A percentile compares a stretch with the other conserved stretches of the same genome.
These are phyloP conservation scores for Bufotes viridis DNA, from an alignment of 2,797 vertebrate genomes.

Conservation along the genomic window DNA sequence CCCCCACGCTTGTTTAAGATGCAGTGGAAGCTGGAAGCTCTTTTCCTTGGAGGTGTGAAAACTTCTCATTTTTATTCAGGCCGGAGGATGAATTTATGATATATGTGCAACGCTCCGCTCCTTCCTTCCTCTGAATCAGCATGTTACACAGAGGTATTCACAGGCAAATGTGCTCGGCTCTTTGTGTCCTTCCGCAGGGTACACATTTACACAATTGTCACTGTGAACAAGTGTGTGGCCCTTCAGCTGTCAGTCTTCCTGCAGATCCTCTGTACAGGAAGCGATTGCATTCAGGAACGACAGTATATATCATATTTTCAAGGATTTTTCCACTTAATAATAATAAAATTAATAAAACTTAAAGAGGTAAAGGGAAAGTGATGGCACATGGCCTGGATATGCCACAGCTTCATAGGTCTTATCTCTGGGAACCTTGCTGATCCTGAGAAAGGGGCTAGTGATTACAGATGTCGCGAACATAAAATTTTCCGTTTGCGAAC, in stretches of 20 bases:
- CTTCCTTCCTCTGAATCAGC: slow-evolving; percentile 53
- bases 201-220: slow-evolving; percentile 19
- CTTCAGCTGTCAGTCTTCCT: background rate
- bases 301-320: background rate
- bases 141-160: slow-evolving; percentile 38
- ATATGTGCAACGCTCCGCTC: slow-evolving; percentile 25
- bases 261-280: background rate
- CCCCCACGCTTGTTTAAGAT: background rate
- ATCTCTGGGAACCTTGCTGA: no score
- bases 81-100: slow-evolving; percentile 41
- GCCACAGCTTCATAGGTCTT: no score
- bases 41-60: slow-evolving; percentile 27
- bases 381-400: no score
- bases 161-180: slow-evolving; percentile 36
- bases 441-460: no score
- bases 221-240: background rate
- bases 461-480: no score
- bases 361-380: no score
- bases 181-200: slow-evolving; percentile 35
- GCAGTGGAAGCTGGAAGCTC: slow-evolving; percentile 33
- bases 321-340: no score
- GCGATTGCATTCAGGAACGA: background rate
- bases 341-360: no score
- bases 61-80: slow-evolving; percentile 8
- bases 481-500: no score